Percentiles rank a stretch among this genome's conserved stretches.
Evolutionary conservation across 2,113 vertebrate species (phyloP).

Genomic region (Cyanoderma ruficeps): DNA sequence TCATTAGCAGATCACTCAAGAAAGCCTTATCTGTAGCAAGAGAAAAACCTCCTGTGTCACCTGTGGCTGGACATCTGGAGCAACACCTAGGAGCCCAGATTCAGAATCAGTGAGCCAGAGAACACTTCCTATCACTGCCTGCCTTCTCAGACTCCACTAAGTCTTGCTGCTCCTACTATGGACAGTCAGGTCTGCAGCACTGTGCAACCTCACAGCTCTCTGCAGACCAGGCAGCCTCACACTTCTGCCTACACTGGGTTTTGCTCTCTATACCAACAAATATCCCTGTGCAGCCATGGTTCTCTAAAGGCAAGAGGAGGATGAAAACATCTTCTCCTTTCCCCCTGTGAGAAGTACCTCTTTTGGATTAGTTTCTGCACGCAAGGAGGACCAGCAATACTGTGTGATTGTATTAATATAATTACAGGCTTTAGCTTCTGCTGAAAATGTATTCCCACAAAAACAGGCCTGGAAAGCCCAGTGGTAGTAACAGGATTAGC

Average conservation of each 20-base stretch:
- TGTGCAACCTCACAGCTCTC: not conserved
- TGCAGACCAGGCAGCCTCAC: not conserved
- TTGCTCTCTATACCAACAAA: not conserved
- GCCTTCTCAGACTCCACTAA: not conserved
- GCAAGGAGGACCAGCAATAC: not conserved
- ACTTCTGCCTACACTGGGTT: not conserved
- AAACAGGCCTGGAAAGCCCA: not conserved
- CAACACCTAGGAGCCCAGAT: not conserved
- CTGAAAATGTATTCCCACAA: not conserved
- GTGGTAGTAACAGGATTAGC: not conserved
- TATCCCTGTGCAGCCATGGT: not conserved
- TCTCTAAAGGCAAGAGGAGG: not conserved
- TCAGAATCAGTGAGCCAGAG: not conserved
- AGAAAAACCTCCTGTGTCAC: not conserved
- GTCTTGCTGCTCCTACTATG: not conserved
- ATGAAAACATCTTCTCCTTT: not conserved
- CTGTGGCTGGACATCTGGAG: not conserved
- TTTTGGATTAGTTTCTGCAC: not conserved
- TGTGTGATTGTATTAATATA: not conserved
- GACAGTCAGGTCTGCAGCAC: not conserved
- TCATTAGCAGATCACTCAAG: not conserved
- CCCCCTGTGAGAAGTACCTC: not conserved
- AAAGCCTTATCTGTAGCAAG: not conserved
- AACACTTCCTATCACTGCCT: not conserved
- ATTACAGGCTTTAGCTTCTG: not conserved